These are phyloP conservation scores for Pemphigus obesinymphae DNA, from an alignment of 1,140 invertebrate species.

Conservation along the genomic window DNA sequence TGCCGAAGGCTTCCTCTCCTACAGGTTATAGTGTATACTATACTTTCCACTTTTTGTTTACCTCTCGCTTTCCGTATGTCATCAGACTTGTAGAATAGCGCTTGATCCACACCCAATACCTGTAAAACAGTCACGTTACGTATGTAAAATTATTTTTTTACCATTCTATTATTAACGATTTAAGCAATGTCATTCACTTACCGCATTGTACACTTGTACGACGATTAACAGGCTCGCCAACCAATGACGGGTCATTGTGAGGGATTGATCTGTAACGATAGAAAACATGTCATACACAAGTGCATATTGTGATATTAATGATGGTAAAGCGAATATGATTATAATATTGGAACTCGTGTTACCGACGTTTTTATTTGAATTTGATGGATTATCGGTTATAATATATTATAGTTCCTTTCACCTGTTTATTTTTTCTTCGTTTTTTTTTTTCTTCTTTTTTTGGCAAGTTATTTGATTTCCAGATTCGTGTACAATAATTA, in stretches of 20 bases:
- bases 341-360: neutral
- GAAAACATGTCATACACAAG: too few relatives aligned
- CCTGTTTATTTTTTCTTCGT: neutral
- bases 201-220: neutral
- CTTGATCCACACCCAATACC: neutral
- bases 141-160: neutral
- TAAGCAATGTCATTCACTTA: neutral
- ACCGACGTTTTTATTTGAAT: neutral
- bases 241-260: constrained; percentile 33
- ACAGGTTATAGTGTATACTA: too few relatives aligned
- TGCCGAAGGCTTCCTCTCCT: neutral
- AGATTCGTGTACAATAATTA: too few relatives aligned
- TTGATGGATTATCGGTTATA: constrained; percentile 2
- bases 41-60: neutral
- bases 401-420: neutral
- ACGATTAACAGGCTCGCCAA: constrained; percentile 6
- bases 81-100: constrained; percentile 30
- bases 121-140: neutral
- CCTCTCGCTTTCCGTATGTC: constrained; percentile 35
- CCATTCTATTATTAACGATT: neutral
- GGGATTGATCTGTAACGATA: neutral
- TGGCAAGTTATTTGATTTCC: too few relatives aligned
- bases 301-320: neutral
- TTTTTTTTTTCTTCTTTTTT: neutral
- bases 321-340: neutral